These are phyloP conservation scores for Oscheius sp. DNA, from an alignment of 2,888 invertebrate species.

Conservation along the genomic window DNA sequence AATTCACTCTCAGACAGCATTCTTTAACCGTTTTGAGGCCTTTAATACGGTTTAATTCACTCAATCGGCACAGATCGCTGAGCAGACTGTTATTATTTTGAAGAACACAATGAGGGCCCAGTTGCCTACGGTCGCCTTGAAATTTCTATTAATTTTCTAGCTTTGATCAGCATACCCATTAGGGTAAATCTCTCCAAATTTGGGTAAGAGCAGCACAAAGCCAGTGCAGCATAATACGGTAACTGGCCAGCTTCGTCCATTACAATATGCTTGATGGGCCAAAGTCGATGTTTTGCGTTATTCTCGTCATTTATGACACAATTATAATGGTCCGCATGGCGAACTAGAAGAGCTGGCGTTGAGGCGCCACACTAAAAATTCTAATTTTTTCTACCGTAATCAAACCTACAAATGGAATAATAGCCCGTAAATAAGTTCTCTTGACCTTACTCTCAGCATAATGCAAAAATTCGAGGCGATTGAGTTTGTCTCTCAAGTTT, in stretches of 20 bases:
- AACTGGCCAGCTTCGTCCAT: neutral
- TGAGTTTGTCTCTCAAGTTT: neutral
- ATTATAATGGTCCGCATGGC: neutral
- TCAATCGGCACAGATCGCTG: neutral
- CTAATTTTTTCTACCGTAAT: no score
- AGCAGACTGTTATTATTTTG: neutral
- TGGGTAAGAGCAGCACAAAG: neutral
- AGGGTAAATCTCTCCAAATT: conserved; percentile 1
- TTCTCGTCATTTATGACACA: neutral
- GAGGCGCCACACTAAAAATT: neutral
- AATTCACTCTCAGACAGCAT: neutral
- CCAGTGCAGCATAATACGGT: neutral
- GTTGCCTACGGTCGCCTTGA: neutral
- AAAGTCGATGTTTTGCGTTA: neutral
- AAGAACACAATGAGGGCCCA: conserved; percentile 2
- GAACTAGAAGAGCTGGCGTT: neutral
- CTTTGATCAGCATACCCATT: neutral
- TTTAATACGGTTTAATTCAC: neutral
- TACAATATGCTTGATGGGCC: neutral
- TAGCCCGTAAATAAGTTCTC: neutral
- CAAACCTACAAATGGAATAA: neutral
- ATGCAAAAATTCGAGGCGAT: neutral
- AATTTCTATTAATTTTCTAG: no score
- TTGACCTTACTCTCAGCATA: neutral
- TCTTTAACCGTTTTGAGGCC: neutral